Conservation (phyloP, 2,888 invertebrate species). For the Tanypteryx hageni region DNA sequence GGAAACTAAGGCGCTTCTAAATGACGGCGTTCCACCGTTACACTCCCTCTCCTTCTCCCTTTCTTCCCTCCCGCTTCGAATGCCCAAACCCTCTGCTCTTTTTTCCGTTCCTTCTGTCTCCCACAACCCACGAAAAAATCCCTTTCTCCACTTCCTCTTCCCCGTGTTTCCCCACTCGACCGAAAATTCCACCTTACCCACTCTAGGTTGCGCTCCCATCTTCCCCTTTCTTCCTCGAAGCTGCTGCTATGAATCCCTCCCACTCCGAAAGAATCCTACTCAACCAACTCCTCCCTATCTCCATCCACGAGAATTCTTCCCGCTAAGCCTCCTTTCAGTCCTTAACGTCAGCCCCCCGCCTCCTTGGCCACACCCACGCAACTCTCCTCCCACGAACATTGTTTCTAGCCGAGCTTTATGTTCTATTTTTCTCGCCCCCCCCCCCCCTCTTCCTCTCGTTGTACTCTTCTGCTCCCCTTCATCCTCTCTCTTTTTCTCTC, state of each 20-base stretch:
- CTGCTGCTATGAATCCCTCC: too few species aligned
- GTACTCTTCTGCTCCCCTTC: too few species aligned
- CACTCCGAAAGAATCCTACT: too few species aligned
- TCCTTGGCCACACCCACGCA: background rate
- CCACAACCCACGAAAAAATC: background rate
- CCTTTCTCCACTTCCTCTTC: background rate
- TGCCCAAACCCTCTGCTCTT: background rate
- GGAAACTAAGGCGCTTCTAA: constrained; percentile 15
- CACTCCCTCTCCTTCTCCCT: background rate
- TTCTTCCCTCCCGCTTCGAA: background rate
- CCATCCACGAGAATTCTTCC: background rate
- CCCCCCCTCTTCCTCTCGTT: too few species aligned
- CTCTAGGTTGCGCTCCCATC: too few species aligned
- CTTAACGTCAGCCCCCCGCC: background rate
- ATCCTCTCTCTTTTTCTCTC: background rate
- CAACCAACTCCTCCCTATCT: background rate
- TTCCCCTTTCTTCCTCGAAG: too few species aligned
- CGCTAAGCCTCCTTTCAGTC: background rate
- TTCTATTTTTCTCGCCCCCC: background rate
- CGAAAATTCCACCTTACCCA: background rate
- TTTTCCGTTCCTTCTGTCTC: background rate
- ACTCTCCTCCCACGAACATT: background rate
- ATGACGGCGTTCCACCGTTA: background rate
- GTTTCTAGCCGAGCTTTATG: background rate
- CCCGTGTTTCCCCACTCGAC: background rate